These are phyloP conservation scores for Drosophila albomicans DNA, from an alignment of 1,140 invertebrate genomes.

Conservation along the genomic window DNA sequence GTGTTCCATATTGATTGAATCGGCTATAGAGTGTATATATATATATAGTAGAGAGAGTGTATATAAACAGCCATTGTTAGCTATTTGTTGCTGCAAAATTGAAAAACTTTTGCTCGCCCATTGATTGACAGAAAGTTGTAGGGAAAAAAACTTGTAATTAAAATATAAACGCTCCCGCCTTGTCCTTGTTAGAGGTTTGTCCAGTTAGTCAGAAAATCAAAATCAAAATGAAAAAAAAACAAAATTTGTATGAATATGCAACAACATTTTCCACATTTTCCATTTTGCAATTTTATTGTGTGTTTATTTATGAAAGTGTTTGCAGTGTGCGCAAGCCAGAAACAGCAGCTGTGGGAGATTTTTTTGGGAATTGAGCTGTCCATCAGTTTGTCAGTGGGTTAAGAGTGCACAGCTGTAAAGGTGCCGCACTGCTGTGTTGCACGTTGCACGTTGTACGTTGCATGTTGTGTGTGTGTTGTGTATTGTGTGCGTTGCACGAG, in stretches of 20 bases:
- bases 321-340: constrained; percentile 37
- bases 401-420: constrained; percentile 9
- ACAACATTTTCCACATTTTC: constrained; percentile 20
- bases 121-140: constrained; percentile 54
- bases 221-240: too few relatives aligned
- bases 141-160: constrained; percentile 65
- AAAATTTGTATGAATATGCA: background rate
- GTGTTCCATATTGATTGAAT: constrained; percentile 79
- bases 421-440: background rate
- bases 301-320: constrained; percentile 68
- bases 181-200: background rate
- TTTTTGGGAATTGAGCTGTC: constrained; percentile 31
- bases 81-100: constrained; percentile 82
- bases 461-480: background rate
- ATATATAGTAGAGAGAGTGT: constrained; percentile 11
- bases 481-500: constrained; percentile 4
- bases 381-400: constrained; percentile 45
- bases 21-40: constrained; percentile 21
- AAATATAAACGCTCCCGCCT: constrained; percentile 61
- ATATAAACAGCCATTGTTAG: constrained; percentile 74
- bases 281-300: constrained; percentile 55
- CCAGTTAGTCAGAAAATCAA: too few relatives aligned
- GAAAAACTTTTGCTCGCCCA: constrained; percentile 68
- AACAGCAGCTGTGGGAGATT: constrained; percentile 16
- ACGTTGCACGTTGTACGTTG: background rate